Evolutionary conservation across 2,888 invertebrate genomes (phyloP), one percentile per base, ranked within the genome.

Genomic region (Mamestra brassicae): DNA sequence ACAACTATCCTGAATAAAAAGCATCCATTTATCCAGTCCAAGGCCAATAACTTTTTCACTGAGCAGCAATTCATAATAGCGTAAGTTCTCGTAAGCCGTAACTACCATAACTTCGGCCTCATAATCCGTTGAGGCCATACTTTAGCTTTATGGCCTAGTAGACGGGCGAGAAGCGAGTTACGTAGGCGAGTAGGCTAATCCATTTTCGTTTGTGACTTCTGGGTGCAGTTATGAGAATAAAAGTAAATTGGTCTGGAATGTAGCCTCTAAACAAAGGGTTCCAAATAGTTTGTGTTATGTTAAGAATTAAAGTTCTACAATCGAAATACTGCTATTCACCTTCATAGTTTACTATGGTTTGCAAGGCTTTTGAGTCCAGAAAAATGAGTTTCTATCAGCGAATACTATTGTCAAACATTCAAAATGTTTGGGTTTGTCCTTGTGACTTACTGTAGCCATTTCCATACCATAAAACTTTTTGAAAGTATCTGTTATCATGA

Each of bases 61-160:
- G 69, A 74, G 54, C 83, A 70, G 54, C 60, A 66, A 65, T 68
- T 76, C 61, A 81, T 88, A 88, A 86, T n/a, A 85, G 71, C 66
- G 67, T 61, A 71, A 83, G 79, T 81, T 70, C 71, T 70, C 77
- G 70, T 83, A 85, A 85, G 83, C 78, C 71, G 55, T 80, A 78
- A 84, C 79, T 78, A 78, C 85, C 83, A 86, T 83, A 83, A 84
- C 83, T 89, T 83, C 73, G 76, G 81, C 76, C 70, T 87, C 88
- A 85, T 87, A 86, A 89, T 84, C 81, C 82, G 71, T 71, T 73
- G 71, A 71, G 77, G 81, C 77, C 71, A 77, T 87, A 85, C 77
- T 83, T 86, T 81, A 62, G 73, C 58, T 78, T 85, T 84, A 85
- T 74, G 76, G 73, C 70, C 79, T 67, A 64, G 72, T 77, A 71